Conservation (phyloP, 2,113 vertebrate genomes). For the Fregetta grallaria region DNA sequence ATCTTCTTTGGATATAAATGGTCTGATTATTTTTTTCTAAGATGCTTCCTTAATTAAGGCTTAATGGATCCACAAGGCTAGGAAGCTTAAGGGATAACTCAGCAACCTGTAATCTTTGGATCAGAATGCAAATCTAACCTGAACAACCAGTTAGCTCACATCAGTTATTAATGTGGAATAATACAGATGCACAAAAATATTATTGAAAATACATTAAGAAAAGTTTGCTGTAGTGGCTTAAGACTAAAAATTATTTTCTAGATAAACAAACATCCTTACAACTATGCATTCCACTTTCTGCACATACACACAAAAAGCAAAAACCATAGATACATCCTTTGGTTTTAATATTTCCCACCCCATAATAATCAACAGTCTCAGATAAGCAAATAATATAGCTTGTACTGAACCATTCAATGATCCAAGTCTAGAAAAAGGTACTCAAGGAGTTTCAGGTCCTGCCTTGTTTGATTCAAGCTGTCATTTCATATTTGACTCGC, state of each 20-base stretch:
- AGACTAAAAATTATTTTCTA: not conserved
- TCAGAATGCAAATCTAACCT: slow-evolving; percentile 56
- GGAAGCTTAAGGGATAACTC: slow-evolving; percentile 49
- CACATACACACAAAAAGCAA: not conserved
- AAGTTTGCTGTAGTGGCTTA: not conserved
- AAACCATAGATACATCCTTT: not conserved
- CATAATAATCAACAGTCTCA: not conserved
- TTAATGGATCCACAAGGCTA: slow-evolving; percentile 29
- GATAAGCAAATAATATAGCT: not conserved
- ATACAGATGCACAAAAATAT: not conserved
- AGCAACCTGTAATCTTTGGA: slow-evolving; percentile 48
- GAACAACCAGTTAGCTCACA: slow-evolving; percentile 24
- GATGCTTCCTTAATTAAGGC: slow-evolving; percentile 46
- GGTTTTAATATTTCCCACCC: not conserved
- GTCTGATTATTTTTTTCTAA: slow-evolving; percentile 36
- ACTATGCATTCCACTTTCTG: not conserved
- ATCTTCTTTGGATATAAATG: slow-evolving; percentile 46
- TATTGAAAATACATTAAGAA: not conserved
- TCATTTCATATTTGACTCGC: not conserved
- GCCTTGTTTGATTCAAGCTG: not conserved
- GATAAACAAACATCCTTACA: not conserved
- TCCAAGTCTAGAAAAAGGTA: not conserved
- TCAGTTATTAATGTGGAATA: not conserved
- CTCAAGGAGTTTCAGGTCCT: not conserved
- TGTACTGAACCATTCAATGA: not conserved